These are phyloP conservation scores for Thunnus albacares DNA, from an alignment of 2,797 vertebrate species.

Conservation along the genomic window DNA sequence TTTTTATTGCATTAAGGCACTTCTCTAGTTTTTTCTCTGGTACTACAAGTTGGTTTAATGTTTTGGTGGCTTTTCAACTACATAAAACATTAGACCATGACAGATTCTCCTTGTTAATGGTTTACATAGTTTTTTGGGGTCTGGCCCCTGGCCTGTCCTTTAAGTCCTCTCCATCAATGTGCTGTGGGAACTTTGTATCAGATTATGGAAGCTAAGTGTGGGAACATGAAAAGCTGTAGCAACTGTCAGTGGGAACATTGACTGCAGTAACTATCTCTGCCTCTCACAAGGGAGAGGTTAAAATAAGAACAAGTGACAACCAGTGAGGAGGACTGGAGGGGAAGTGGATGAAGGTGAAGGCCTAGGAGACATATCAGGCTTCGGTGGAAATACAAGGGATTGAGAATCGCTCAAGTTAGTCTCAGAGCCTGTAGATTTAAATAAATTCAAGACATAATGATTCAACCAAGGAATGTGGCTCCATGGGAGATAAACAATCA, in stretches of 20 bases:
- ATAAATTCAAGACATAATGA: constrained; percentile 18
- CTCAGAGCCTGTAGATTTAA: neutral
- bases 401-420: constrained; percentile 3
- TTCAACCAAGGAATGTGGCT: neutral
- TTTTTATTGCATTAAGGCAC: neutral
- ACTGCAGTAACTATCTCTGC: constrained; percentile 58
- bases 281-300: constrained; percentile 73
- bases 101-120: constrained; percentile 24
- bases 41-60: neutral
- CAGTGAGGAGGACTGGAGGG: constrained; percentile 37
- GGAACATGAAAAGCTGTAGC: constrained; percentile 69
- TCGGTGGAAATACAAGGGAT: constrained; percentile 27
- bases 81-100: neutral
- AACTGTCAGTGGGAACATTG: constrained; percentile 71
- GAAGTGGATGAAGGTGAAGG: constrained; percentile 56
- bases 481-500: neutral
- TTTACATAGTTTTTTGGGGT: constrained; percentile 33
- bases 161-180: constrained; percentile 32
- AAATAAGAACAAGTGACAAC: constrained; percentile 71
- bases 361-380: constrained; percentile 56
- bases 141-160: constrained; percentile 35
- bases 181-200: constrained; percentile 71
- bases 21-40: neutral
- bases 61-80: neutral
- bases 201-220: constrained; percentile 69